A percentile compares a stretch with the other conserved stretches of the same genome.
Conservation (phyloP, 2,797 vertebrate genomes). For the Caiman crocodilus region DNA sequence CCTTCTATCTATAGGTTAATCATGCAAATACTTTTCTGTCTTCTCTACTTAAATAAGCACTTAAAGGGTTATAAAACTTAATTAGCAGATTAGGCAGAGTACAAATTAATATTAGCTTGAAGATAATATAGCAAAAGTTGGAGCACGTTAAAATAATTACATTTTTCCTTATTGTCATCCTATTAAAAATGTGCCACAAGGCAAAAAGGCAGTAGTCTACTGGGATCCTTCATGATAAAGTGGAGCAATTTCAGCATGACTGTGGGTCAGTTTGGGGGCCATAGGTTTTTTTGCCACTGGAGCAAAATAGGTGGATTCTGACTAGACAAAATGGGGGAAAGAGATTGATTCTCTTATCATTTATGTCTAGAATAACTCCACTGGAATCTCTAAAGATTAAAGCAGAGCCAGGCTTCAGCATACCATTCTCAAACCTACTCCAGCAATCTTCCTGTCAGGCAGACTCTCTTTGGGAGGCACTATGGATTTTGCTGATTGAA, state of each 20-base stretch:
- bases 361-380: neutral
- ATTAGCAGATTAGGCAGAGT: slow-evolving; percentile 22
- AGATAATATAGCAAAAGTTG: slow-evolving; percentile 27
- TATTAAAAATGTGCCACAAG: neutral
- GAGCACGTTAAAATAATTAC: neutral
- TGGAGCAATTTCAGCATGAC: neutral
- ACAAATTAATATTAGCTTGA: slow-evolving; percentile 31
- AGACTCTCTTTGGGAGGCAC: neutral
- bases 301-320: neutral
- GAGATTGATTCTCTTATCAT: neutral
- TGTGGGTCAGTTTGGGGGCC: neutral
- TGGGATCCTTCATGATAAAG: slow-evolving; percentile 5
- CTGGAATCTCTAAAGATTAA: neutral
- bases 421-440: neutral
- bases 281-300: neutral
- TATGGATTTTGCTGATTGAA: neutral
- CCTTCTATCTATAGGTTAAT: neutral
- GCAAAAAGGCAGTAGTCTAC: neutral
- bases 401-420: neutral
- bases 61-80: slow-evolving; percentile 16
- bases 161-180: slow-evolving; percentile 17
- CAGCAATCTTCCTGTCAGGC: neutral
- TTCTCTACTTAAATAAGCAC: neutral
- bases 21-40: neutral
- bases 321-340: neutral